Evolutionary conservation across 2,797 vertebrate species (phyloP), one percentile per base, ranked within the genome.

Genomic region (Molossus alvarezi): DNA sequence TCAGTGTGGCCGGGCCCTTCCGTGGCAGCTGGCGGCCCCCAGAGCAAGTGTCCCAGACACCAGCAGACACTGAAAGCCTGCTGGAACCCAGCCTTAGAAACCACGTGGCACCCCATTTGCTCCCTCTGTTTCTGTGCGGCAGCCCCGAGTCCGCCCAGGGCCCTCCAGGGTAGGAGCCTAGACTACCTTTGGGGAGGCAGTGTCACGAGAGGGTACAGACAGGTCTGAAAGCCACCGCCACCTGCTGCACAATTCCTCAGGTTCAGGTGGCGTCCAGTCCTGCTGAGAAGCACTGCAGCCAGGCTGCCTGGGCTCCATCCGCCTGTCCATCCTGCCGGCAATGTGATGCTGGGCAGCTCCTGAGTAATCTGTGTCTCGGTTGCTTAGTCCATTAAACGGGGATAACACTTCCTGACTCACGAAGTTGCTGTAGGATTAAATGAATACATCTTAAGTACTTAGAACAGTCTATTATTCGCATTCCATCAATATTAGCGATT

Each of bases 301-400:
- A 29, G 41, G n/a, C 27, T 33, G 12, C 57, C 71, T 27, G 80
- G 53, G 53, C 65, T 80, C 76, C 53, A 41, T 48, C 18, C 5
- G 2, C 21, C 14, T 8, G 51, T 6, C 83, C 23, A 4, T 29
- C 45, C 7, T 8, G 17, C 3, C 1, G 37, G 25, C 9, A 57
- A 7, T 5, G 11, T 48, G 33, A 64, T 58, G 12, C 11, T 48
- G 55, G 33, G 23, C 15, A 84, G 27, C 75, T 20, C 71, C 41
- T 81, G 91, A 55, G 18, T 84, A 10, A 21, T 71, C 55, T 51
- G 55, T 53, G 20, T 41, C 80, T 95, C 37, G 0, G 41, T 94
- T 76, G 90, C 48, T 57, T 73, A 18, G 53, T 94, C 27, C 91
- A 87, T 79, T 69, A 89, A 88, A 60, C 84, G 57, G 37, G 20